Evolutionary conservation across 2,113 vertebrate species (phyloP).

Genomic region (Misgurnus mizolepis): DNA sequence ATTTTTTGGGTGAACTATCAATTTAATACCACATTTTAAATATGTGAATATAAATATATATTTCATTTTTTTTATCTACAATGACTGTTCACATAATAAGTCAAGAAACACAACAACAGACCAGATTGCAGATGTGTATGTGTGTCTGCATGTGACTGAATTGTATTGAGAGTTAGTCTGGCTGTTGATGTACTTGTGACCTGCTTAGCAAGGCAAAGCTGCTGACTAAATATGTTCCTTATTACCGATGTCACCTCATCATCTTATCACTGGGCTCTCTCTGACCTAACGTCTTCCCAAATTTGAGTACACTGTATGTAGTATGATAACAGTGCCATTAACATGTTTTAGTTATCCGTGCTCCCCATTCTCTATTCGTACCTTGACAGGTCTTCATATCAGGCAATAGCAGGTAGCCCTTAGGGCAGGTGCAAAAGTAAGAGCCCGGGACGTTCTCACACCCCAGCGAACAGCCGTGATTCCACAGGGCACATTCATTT

Average conservation of each 20-base stretch:
- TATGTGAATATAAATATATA: too few species aligned
- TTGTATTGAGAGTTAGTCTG: conserved; percentile 19
- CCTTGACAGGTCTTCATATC: conserved; percentile 87
- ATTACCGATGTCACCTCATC: conserved; percentile 64
- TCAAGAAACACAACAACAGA: not conserved
- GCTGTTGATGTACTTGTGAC: conserved; percentile 61
- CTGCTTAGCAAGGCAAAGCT: conserved; percentile 68
- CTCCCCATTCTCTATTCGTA: conserved; percentile 55
- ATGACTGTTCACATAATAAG: not conserved
- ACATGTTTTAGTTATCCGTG: not conserved
- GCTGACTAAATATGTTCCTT: conserved; percentile 70
- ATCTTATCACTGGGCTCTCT: conserved; percentile 56
- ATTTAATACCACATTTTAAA: too few species aligned
- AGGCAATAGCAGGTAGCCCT: conserved; percentile 83
- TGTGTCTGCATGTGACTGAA: not conserved
- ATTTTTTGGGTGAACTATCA: too few species aligned
- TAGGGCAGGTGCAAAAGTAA: conserved; percentile 91
- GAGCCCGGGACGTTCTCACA: conserved; percentile 92
- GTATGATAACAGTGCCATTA: not conserved
- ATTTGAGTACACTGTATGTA: not conserved
- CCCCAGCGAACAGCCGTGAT: conserved; percentile 91
- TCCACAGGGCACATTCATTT: conserved; percentile 91
- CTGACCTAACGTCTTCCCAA: too few species aligned
- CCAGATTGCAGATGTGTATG: not conserved
- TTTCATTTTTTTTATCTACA: too few species aligned